phyloP scores from a whole-genome alignment of 2,888 invertebrate species.

The Atethmia centrago region DNA sequence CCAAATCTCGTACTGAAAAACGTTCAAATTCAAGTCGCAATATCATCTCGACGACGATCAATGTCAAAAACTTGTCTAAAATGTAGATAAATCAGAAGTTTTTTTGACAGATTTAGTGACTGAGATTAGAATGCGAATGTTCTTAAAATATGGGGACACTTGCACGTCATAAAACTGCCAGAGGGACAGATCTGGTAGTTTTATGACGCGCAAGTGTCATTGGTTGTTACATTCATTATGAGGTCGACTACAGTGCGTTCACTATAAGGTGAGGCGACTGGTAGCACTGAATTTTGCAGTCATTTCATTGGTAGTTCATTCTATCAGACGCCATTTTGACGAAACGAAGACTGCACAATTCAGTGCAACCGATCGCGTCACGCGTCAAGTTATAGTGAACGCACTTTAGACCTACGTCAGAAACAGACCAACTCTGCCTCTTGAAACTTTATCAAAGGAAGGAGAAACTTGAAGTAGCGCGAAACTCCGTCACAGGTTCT shows the following conservation, averaged over 20 bases:
- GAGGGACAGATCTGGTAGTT: accelerated
- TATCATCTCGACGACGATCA: background rate
- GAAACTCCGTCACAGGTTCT: background rate
- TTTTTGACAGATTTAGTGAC: background rate
- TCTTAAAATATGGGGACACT: background rate
- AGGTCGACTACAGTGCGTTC: background rate
- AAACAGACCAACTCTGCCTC: background rate
- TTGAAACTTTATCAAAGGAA: conserved; percentile 12
- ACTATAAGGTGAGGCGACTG: too few relatives aligned
- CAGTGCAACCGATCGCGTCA: too few relatives aligned
- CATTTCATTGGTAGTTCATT: too few relatives aligned
- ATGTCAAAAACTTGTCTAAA: background rate
- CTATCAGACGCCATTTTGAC: too few relatives aligned
- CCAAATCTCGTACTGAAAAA: background rate
- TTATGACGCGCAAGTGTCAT: background rate
- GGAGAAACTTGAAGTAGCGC: background rate
- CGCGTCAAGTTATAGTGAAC: too few relatives aligned
- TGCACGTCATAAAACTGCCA: too few relatives aligned
- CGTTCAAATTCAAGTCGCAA: too few relatives aligned
- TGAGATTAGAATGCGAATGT: background rate
- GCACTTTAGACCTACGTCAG: background rate
- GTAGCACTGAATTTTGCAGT: too few relatives aligned
- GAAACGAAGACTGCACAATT: too few relatives aligned
- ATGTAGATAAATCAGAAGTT: background rate
- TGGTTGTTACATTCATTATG: background rate